Evolutionary conservation across 1,140 invertebrate genomes (phyloP).

Genomic region (Papilio glaucus): DNA sequence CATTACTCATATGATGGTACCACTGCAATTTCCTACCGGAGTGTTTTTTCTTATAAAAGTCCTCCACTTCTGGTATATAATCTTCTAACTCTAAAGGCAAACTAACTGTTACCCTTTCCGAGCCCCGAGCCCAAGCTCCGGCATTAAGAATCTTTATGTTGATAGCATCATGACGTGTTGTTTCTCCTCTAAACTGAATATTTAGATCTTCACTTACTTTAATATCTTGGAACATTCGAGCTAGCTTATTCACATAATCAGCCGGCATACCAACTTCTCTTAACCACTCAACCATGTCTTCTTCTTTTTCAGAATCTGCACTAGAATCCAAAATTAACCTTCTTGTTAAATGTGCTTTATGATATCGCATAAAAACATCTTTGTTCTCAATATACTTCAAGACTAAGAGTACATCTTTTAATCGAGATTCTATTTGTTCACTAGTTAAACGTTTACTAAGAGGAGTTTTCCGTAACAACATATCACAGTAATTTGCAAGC

Average conservation of each 20-base stretch:
- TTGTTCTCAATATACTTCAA: constrained; percentile 99
- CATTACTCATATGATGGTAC: constrained; percentile 99
- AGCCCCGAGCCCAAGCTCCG: constrained; percentile 98
- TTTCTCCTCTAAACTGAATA: constrained; percentile 92
- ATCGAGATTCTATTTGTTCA: constrained; percentile 97
- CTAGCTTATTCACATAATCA: constrained; percentile 99
- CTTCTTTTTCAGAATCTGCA: constrained; percentile 99
- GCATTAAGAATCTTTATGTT: constrained; percentile 98
- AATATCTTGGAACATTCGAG: constrained; percentile 98
- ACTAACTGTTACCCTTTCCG: constrained; percentile 96
- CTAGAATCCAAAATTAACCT: constrained; percentile 97
- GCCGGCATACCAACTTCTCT: constrained; percentile 99
- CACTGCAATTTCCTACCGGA: constrained; percentile 99
- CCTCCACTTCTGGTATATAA: constrained; percentile 98
- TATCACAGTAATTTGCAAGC: constrained; percentile 99
- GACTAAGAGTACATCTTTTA: constrained; percentile 96
- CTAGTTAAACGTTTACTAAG: constrained; percentile 98
- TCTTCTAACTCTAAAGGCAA: constrained; percentile 98
- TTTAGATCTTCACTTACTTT: constrained; percentile 99
- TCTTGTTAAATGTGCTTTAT: constrained; percentile 98
- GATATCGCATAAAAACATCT: constrained; percentile 99
- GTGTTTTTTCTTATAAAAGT: constrained; percentile 98
- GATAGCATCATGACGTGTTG: constrained; percentile 88
- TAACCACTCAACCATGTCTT: constrained; percentile 99
- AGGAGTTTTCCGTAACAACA: constrained; percentile 97